Evolutionary conservation across 2,113 vertebrate genomes (phyloP).

Genomic region (Psephotus haematonotus): DNA sequence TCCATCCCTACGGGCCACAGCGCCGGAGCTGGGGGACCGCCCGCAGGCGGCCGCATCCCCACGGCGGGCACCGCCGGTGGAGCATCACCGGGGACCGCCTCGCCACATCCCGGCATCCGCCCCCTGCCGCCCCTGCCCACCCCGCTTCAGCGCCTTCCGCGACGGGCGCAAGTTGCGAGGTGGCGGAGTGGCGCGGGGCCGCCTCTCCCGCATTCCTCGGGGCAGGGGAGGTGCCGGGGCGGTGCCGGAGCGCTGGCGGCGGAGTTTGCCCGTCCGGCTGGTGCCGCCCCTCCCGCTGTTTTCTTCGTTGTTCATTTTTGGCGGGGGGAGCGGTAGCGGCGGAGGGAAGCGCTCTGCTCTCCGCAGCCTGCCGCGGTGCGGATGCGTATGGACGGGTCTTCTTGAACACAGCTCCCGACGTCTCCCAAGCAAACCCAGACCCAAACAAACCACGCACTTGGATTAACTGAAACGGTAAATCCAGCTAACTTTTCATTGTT

Average conservation of each 20-base stretch:
- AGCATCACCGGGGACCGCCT: neutral
- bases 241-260: neutral
- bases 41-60: neutral
- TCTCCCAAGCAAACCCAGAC: neutral
- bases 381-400: neutral
- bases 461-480: slow-evolving; percentile 62
- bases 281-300: neutral
- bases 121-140: neutral
- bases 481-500: slow-evolving; percentile 26
- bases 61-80: neutral
- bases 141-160: neutral
- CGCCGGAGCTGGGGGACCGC: neutral
- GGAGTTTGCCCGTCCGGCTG: neutral
- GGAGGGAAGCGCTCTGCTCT: neutral
- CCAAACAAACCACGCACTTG: slow-evolving; percentile 37
- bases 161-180: neutral
- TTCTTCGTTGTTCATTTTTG: neutral
- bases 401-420: slow-evolving; percentile 4
- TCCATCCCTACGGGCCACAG: neutral
- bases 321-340: neutral
- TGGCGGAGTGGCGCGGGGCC: neutral
- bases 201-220: neutral
- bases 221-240: neutral
- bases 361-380: neutral
- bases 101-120: neutral